Evolutionary conservation across 2,113 vertebrate species (phyloP), one percentile per base, ranked within the genome.

Genomic region (Mixornis gularis): DNA sequence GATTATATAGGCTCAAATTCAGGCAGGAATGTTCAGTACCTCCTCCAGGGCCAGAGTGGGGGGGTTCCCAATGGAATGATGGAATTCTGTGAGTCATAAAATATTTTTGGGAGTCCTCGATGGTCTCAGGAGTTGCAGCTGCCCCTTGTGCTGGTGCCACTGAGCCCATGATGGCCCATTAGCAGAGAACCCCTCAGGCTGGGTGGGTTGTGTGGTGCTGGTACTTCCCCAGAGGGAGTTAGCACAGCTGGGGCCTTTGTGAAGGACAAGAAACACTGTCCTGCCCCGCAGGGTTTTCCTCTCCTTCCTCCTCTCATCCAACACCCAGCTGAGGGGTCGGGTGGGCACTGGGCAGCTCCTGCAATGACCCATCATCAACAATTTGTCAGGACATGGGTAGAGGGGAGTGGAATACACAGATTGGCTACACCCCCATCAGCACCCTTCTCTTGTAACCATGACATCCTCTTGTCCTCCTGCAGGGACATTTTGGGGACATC

Each of bases 231-330:
- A 0, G 20, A 7, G 32, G 32, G 8, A 62, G 6, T 20, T 20
- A 32, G 3, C 32, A 44, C 32, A 53, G 66, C 56, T 53, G 66
- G 24, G 17, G 2, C 12, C 25, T 60, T 43, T 5, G 10, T 29
- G 60, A 44, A 36, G 60, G 4, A 9, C 17, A 62, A 30, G 16
- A 36, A 62, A 44, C 32, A 2, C 8, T 53, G 38, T n/a, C n/a
- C 55, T 25, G 55, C 46, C 44, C 51, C 0, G 0, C 0, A 17
- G 32, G 26, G 56, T 13, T 53, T 62, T 17, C 9, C 21, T 44
- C 48, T 62, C 9, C 66, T 44, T 46, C n/a, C 58, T 44, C 17
- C 26, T 32, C 66, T 17, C 58, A 32, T 14, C 32, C 10, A 3
- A 17, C 46, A 36, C 20, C 56, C 46, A 71, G 66, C 26, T 21